Conservation (phyloP, 1,140 invertebrate genomes). For the Aphaenogaster ashmeadi region DNA sequence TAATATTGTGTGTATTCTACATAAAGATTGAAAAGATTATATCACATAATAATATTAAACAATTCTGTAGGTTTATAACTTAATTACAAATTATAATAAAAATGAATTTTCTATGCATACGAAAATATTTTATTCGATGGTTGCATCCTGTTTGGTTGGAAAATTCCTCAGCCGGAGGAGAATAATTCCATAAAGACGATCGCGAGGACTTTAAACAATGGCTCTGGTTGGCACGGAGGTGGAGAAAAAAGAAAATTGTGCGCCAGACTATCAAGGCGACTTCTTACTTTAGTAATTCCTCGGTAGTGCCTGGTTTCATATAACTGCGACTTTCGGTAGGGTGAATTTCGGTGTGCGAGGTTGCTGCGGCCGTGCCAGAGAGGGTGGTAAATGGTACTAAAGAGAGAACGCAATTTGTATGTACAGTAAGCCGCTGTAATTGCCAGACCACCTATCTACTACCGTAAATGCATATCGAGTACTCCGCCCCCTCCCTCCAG, state of each 20-base stretch:
- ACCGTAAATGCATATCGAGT: slow-evolving; percentile 66
- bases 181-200: slow-evolving; percentile 55
- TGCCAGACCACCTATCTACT: slow-evolving; percentile 78
- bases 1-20: not conserved
- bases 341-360: slow-evolving; percentile 48
- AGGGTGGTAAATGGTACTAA: slow-evolving; percentile 71
- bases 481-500: slow-evolving; percentile 41
- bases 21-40: not conserved
- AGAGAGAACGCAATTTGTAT: slow-evolving; percentile 79
- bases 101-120: not conserved
- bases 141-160: slow-evolving; percentile 10
- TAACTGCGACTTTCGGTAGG: slow-evolving; percentile 63
- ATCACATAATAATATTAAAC: not conserved
- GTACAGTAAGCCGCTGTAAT: slow-evolving; percentile 81
- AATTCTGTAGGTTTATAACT: not conserved
- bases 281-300: slow-evolving; percentile 77
- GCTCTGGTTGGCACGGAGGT: slow-evolving; percentile 39
- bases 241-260: slow-evolving; percentile 71
- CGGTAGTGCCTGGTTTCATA: slow-evolving; percentile 70
- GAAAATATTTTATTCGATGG: slow-evolving; percentile 47
- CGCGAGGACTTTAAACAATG: slow-evolving; percentile 28
- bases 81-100: slow-evolving; percentile 4
- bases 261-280: slow-evolving; percentile 68
- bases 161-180: slow-evolving; percentile 7
- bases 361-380: slow-evolving; percentile 12